phyloP scores from a whole-genome alignment of 2,113 vertebrate species.

The Tiliqua scincoides region DNA sequence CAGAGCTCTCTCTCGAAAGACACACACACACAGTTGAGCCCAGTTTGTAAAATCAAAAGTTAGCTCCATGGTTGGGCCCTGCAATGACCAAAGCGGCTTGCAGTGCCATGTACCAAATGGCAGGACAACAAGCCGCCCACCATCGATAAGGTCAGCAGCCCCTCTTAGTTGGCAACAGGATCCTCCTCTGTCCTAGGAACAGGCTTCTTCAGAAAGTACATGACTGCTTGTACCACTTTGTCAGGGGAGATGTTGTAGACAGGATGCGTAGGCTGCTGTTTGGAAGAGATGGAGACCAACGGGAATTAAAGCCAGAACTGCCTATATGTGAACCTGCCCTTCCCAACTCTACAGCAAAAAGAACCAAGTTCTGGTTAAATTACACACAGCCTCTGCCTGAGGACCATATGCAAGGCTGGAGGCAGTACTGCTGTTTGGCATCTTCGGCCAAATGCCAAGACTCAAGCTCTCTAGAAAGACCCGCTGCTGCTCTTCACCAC shows the following conservation, averaged over 20 bases:
- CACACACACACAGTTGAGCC: not conserved
- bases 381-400: too few species aligned
- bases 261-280: constrained; percentile 90
- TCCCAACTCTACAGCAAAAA: not conserved
- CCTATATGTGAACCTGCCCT: not conserved
- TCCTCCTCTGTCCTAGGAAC: constrained; percentile 69
- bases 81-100: constrained; percentile 25
- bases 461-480: too few species aligned
- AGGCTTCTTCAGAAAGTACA: constrained; percentile 85
- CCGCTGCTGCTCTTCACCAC: not conserved
- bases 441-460: not conserved
- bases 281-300: not conserved
- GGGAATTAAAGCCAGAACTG: not conserved
- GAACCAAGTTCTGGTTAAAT: too few species aligned
- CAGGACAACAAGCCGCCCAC: not conserved
- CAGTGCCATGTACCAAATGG: not conserved
- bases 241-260: constrained; percentile 96
- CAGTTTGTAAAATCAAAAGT: not conserved
- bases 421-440: too few species aligned
- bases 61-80: constrained; percentile 26
- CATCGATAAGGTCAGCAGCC: not conserved
- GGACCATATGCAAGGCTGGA: too few species aligned
- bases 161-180: constrained; percentile 35
- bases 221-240: constrained; percentile 87
- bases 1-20: constrained; percentile 8